These are phyloP conservation scores for Calidris pygmaea DNA, from an alignment of 2,113 vertebrate species.

Conservation along the genomic window DNA sequence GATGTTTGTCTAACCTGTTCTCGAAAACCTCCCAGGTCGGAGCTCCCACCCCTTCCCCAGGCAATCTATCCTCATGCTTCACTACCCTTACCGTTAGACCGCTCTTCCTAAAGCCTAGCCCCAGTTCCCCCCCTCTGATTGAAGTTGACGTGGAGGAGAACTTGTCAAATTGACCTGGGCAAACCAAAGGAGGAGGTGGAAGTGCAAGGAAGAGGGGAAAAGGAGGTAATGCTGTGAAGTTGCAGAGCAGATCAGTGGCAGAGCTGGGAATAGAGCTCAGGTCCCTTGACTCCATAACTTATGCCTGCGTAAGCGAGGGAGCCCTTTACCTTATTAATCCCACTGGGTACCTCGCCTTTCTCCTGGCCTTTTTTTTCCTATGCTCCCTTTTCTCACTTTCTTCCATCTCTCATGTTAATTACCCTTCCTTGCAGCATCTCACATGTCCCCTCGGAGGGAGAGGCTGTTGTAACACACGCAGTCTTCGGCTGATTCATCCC, in stretches of 20 bases:
- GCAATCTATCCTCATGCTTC: background rate
- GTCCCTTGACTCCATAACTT: background rate
- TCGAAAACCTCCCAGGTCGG: constrained; percentile 40
- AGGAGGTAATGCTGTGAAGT: background rate
- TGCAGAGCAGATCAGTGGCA: background rate
- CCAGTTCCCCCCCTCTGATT: accelerated
- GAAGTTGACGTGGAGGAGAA: background rate
- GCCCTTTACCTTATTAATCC: background rate
- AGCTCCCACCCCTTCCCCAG: constrained; percentile 41
- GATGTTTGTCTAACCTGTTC: constrained; percentile 50
- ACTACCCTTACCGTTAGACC: background rate
- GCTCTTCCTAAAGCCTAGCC: background rate
- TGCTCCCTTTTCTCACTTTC: background rate
- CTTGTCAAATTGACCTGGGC: background rate
- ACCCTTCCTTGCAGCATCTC: constrained; percentile 26
- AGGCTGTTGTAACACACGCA: background rate
- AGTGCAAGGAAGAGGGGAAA: background rate
- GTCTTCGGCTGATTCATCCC: constrained; percentile 45
- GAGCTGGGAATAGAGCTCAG: background rate
- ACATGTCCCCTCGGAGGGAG: background rate
- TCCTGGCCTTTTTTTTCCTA: background rate
- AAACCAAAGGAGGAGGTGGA: background rate
- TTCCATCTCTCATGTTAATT: constrained; percentile 53
- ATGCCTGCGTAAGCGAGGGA: background rate
- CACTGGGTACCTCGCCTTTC: background rate